These are phyloP conservation scores for Atlantisia rogersi DNA, from an alignment of 2,113 vertebrate species.

Conservation along the genomic window DNA sequence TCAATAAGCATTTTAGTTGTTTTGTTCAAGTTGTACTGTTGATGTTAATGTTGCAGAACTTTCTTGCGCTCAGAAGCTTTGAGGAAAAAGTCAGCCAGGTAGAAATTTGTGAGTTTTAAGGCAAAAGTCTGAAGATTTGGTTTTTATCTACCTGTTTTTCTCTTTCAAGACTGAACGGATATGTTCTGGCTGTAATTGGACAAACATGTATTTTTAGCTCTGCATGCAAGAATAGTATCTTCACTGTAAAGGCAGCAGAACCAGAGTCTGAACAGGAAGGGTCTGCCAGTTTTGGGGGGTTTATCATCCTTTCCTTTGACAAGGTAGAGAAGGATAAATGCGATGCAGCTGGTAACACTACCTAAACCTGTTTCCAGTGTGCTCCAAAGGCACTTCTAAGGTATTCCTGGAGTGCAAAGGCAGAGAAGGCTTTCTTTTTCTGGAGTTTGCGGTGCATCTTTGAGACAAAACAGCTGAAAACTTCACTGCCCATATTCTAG, in stretches of 20 bases:
- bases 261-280: not conserved
- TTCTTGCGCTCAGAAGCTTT: constrained; percentile 22
- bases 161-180: not conserved
- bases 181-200: not conserved
- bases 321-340: not conserved
- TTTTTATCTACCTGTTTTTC: not conserved
- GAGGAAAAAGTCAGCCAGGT: not conserved
- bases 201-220: not conserved
- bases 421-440: not conserved
- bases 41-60: constrained; percentile 50
- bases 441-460: not conserved
- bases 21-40: constrained; percentile 63
- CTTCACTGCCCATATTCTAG: not conserved
- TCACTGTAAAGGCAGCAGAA: not conserved
- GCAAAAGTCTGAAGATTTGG: not conserved
- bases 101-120: not conserved
- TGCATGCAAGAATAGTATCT: not conserved
- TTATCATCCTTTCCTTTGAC: not conserved
- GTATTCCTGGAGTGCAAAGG: not conserved
- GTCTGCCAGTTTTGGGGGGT: not conserved
- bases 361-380: not conserved
- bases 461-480: not conserved
- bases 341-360: not conserved
- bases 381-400: not conserved
- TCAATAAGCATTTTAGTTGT: constrained; percentile 75